Base-by-base conservation (phyloP, 2,113 vertebrate genomes). In the Microtus pennsylvanicus region DNA sequence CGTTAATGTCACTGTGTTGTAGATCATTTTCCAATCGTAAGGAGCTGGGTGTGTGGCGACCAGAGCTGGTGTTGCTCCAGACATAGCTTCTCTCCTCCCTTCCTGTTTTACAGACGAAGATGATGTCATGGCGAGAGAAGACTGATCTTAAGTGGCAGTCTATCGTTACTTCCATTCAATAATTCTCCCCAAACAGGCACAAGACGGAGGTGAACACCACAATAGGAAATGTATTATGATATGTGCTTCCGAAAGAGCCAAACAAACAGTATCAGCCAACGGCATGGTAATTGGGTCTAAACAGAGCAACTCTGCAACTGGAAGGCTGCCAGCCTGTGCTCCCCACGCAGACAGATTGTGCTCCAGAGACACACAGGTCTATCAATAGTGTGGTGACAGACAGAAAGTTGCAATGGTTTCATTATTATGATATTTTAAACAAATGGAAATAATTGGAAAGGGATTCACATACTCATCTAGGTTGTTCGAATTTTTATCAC, bases 61-160 rank as follows among this genome's bases (percentile, higher is more conserved):
- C 8, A 17, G 47, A 70, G 50, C 42, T 38, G 5, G 2, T 0
- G 10, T 5, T 52, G 67, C 52, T 81, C 93, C 82, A 91, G 94
- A 96, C 89, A 61, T 1, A 3, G 33, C 7, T 19, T 35, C 55
- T 24, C 80, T 81, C 81, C 70, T 67, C 63, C 92, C 88, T 97
- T 95, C 97, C 97, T 95, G 94, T 69, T 52, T 93, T 52, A 75
- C 85, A 96, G 95, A 97, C 96, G 88, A 58, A 83, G 75, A 28
- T 94, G 88, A 97, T 61, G 90, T 96, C 95, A 95, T 1, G 38
- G 83, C 11, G 24, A 61, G 38, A 19, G 77, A 81, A 63, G 9
- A 65, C 70, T 55, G 69, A 55, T 74, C 83, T 83, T 70, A 74
- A 82, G 47, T 69, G 67, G 52, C 30, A 90, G 78, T 70, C 3